These are phyloP conservation scores for Heliothis subflexa DNA, from an alignment of 1,140 invertebrate species.

Conservation along the genomic window DNA sequence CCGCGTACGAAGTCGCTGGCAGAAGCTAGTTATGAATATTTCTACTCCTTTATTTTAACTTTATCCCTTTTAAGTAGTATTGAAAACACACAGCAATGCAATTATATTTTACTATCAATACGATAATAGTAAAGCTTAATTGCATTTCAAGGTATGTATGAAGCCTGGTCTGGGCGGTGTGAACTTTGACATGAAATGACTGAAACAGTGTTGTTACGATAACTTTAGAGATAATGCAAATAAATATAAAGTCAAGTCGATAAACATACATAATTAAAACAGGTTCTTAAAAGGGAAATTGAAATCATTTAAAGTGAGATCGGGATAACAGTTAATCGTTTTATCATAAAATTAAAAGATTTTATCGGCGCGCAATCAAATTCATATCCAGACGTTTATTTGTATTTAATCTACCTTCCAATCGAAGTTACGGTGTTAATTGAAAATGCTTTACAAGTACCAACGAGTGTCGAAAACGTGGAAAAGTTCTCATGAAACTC, in stretches of 20 bases:
- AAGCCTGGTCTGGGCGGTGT: constrained; percentile 5
- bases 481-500: constrained; percentile 1
- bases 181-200: constrained; percentile 48
- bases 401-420: constrained; percentile 16
- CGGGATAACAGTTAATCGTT: constrained; percentile 14
- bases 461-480: not conserved
- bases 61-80: too few species aligned
- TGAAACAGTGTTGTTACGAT: not conserved
- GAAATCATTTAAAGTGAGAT: constrained; percentile 12
- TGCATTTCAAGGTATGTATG: constrained; percentile 11
- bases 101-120: constrained; percentile 39
- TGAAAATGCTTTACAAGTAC: constrained; percentile 6
- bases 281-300: constrained; percentile 1
- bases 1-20: too few species aligned
- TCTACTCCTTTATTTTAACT: too few species aligned
- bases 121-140: constrained; percentile 6
- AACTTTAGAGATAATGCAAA: not conserved
- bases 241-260: not conserved
- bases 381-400: not conserved
- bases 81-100: constrained; percentile 13
- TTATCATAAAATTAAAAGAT: constrained; percentile 9
- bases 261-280: constrained; percentile 1
- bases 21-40: too few species aligned
- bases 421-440: not conserved
- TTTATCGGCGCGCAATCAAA: constrained; percentile 15